Percentiles rank a stretch among this genome's conserved stretches.
Evolutionary conservation across 2,113 vertebrate genomes (phyloP).

Genomic region (Xenopus borealis): DNA sequence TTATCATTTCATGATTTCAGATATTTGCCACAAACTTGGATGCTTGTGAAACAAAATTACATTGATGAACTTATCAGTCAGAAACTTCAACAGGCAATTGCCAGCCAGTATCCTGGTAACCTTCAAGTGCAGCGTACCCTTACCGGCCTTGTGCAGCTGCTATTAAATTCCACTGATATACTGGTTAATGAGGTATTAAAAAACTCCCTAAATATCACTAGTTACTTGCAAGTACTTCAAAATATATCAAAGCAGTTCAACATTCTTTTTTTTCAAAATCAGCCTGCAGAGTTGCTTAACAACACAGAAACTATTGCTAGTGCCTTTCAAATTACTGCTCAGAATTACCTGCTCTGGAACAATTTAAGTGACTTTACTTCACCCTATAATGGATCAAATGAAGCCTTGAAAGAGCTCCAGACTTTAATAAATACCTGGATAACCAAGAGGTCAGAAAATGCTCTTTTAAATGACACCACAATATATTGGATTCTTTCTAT

Average conservation of each 20-base stretch:
- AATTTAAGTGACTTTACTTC: background rate
- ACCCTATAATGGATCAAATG: constrained; percentile 1
- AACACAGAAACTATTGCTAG: background rate
- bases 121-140: background rate
- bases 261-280: background rate
- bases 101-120: background rate
- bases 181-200: background rate
- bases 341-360: background rate
- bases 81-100: background rate
- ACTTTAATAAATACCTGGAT: background rate
- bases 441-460: background rate
- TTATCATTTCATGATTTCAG: constrained; percentile 9
- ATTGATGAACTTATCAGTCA: constrained; percentile 6
- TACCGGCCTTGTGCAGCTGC: background rate
- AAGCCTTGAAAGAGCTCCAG: constrained; percentile 15
- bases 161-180: constrained; percentile 5
- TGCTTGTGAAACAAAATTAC: background rate
- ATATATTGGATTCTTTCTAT: background rate
- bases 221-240: background rate
- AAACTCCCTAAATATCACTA: background rate
- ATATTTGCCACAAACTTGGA: constrained; percentile 4
- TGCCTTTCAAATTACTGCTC: background rate
- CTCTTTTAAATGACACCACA: background rate
- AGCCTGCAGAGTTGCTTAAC: background rate
- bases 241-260: constrained; percentile 7